Evolutionary conservation across 2,797 vertebrate genomes (phyloP), one percentile per base, ranked within the genome.

Genomic region (Coreius guichenoti): DNA sequence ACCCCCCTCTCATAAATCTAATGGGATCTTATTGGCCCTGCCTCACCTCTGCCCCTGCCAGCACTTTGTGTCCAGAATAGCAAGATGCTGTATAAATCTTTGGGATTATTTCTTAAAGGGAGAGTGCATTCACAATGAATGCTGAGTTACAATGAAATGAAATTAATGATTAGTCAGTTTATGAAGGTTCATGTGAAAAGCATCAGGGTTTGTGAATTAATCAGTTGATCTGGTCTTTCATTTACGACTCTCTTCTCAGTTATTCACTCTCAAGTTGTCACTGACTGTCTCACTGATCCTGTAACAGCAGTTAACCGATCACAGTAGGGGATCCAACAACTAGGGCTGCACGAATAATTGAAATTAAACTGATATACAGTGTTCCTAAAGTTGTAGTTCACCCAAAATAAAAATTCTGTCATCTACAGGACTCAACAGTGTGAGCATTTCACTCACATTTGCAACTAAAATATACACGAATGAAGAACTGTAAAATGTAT

Each of bases 1-100:
- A 75, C 78, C 74, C 83, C 86, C 82, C 80, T 79, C 74, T 87
- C 78, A 74, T 84, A 77, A 56, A 85, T 78, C 39, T 85, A 85
- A 80, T 85, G 63, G 80, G 43, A 63, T 83, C 70, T 69, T 65
- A 19, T 88, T 86, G 83, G 84, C 74, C 73, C 61, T 69, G 31
- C 36, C 43, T 70, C 78, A 87, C 78, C 63, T 76, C 36, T 82
- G 72, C 61, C 80, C 31, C 26, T 49, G n/a, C 73, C 63, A 45
- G 8, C 4, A 4, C 61, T 49, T 80, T 85, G 51, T 80, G 77
- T 29, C 56, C 43, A 36, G 83, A 51, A 51, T 80, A 73, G 31
- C 13, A 80, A 51, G 67, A 80, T 63, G 67, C 11, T 72, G 14
- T 65, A 5, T 14, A 73, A 39, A 39, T 73, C 36, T 63, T 80